Percentiles rank a stretch among this genome's conserved stretches.
Evolutionary conservation across 2,797 vertebrate genomes (phyloP).

Genomic region (Hydrocynus forskahlii): DNA sequence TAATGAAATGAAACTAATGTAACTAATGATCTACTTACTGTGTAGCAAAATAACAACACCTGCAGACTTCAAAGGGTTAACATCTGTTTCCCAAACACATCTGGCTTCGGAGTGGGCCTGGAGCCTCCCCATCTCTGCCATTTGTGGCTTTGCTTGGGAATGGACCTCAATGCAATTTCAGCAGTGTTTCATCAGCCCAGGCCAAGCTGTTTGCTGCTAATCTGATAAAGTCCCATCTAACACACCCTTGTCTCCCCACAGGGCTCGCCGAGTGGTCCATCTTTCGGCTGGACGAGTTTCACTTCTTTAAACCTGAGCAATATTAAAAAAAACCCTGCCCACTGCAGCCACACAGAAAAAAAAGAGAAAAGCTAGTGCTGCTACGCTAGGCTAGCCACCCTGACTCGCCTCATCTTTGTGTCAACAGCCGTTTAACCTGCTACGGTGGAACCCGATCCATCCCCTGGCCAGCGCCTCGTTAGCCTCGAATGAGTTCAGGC

Average conservation of each 20-base stretch:
- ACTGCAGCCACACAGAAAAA: not conserved
- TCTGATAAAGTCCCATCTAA: slow-evolving; percentile 49
- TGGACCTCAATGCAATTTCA: slow-evolving; percentile 41
- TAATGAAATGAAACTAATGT: too few species aligned
- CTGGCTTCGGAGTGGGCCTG: not conserved
- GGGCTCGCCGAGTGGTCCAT: slow-evolving; percentile 4
- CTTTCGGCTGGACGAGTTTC: slow-evolving; percentile 46
- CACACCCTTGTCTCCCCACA: slow-evolving; percentile 37
- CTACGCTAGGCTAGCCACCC: slow-evolving; percentile 26
- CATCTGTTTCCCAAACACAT: too few species aligned
- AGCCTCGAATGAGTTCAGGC: slow-evolving; percentile 83
- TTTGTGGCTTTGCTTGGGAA: slow-evolving; percentile 14
- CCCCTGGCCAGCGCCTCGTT: slow-evolving; percentile 74
- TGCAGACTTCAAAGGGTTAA: too few species aligned
- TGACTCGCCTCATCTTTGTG: slow-evolving; percentile 65
- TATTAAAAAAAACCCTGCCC: slow-evolving; percentile 30
- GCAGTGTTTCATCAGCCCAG: slow-evolving; percentile 48
- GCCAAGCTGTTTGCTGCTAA: slow-evolving; percentile 48
- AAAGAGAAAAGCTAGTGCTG: slow-evolving; percentile 24
- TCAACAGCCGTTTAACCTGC: slow-evolving; percentile 79
- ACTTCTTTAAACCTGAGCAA: slow-evolving; percentile 39
- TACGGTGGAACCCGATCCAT: slow-evolving; percentile 80
- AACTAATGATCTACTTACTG: too few species aligned
- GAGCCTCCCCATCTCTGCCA: not conserved
- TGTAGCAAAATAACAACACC: too few species aligned